phyloP scores from a whole-genome alignment of 2,113 vertebrate genomes.

The Takifugu bimaculatus region DNA sequence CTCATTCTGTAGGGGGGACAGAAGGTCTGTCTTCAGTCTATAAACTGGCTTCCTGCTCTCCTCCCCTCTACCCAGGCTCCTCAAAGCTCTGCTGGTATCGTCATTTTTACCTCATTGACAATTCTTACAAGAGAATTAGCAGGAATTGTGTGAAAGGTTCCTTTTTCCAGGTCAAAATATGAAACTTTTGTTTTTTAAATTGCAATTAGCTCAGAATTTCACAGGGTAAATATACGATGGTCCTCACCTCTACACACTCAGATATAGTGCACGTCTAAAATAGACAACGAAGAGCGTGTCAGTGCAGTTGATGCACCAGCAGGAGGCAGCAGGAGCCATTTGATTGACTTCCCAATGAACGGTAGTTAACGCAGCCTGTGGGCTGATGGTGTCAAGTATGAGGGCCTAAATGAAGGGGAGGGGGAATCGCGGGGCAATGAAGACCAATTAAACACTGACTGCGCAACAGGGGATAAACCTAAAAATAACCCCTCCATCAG shows the following conservation, averaged over 20 bases:
- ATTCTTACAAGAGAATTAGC: no score
- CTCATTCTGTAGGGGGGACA: no score
- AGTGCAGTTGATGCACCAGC: conserved; percentile 14
- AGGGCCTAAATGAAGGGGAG: conserved; percentile 16
- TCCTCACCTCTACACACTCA: not conserved
- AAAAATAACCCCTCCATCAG: conserved; percentile 43
- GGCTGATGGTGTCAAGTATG: conserved; percentile 19
- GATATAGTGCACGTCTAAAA: not conserved
- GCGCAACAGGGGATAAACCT: conserved; percentile 43
- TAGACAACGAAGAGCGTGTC: not conserved
- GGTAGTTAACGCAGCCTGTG: conserved; percentile 35
- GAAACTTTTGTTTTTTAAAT: no score
- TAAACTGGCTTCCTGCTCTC: no score
- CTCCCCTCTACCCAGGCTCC: no score
- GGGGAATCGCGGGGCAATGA: conserved; percentile 39
- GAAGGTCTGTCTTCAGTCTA: no score
- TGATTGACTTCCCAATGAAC: conserved; percentile 7
- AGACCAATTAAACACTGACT: conserved; percentile 59
- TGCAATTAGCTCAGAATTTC: no score
- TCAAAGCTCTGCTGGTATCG: no score
- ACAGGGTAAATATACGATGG: not conserved
- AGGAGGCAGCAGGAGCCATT: conserved; percentile 34
- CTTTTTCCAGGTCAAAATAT: no score
- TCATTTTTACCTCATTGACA: no score
- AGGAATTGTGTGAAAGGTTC: no score